Evolutionary conservation across 2,797 vertebrate genomes (phyloP), one percentile per base, ranked within the genome.

Genomic region (Leuciscus waleckii): DNA sequence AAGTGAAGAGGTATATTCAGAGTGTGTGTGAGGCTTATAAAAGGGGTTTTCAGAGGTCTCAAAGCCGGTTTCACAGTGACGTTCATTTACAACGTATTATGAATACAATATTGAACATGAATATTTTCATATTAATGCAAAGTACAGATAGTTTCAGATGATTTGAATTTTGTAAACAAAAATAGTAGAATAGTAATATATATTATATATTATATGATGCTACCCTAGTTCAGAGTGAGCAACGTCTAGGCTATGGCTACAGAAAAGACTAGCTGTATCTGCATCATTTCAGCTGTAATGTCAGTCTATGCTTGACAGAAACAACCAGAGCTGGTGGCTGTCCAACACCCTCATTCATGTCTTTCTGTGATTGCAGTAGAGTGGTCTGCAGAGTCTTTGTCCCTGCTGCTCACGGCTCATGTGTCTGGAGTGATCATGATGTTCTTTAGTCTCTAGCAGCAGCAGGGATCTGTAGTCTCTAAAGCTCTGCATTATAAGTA

Each of bases 321-420:
- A 69, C 76, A 78, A 16, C 5, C 35, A 61, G 37, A 41, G 9
- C 65, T 70, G 32, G 17, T 39, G 29, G 29, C 43, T 56, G 16
- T 69, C 65, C 14, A 69, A n/a, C 46, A 41, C 32, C 32, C 49
- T 21, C 49, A 54, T 71, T 58, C 68, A 46, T 46, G 39, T 79
- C 26, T 79, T 26, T 79, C 58, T 71, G 2, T 56, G 37, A 71
- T 70, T 71, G 68, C 65, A 68, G 43, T 37, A 49, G 41, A 67
- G 29, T 49, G 67, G 23, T 65, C n/a, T 65, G 56, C 71, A 51
- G 29, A 76, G 49, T 76, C 49, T 83, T 83, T 83, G 56, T 76
- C 82, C 37, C 71, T 21, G 39, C 41, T 1, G 49, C 73, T 75
- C 73, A 54, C 46, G 29, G 75, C 75, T 79, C 35, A 19, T 69